Evolutionary conservation across 1,140 invertebrate species (phyloP), one percentile per base, ranked within the genome.

Genomic region (Magallana angulata): DNA sequence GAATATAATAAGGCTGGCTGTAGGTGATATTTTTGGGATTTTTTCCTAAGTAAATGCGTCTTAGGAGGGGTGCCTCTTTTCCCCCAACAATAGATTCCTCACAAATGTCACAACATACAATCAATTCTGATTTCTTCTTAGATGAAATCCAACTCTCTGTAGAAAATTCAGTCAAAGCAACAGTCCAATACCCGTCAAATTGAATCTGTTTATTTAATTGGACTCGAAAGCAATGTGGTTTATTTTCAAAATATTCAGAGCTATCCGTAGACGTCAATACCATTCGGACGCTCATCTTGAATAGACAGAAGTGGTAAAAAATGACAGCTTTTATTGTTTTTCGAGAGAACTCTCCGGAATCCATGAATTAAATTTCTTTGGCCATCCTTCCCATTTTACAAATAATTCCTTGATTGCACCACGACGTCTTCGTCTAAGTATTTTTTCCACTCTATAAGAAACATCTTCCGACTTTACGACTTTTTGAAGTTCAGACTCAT

Each of bases 301-400:
- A 16, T 60, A 7, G 56, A 30, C 7, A 30, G 1, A 24, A 12
- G 1, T 84, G 1, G 6, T 16, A 59, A 18, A 30, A 9, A 11
- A 62, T 7, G 16, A 2, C 5, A 9, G n/a, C 18, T 62, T 84
- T 84, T 30, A 30, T 84, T 84, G 57, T 0, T 83, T 36, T 76
- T 86, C 24, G 4, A 86, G 8, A 12, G 71, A 36, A 30, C 48
- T 68, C 18, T 88, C 59, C 18, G 62, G 57, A 48, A 90, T 76
- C 87, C 87, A 90, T 9, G 89, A 90, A 85, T 87, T 85, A 60
- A 87, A 90, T 84, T 90, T 88, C 6, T 9, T 58, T 14, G 89
- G 89, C 87, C 87, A 90, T 18, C 81, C 83, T 82, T 85, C 24
- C 82, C 82, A 90, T 81, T 81, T 81, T 11, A 90, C 87, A 18